Percentiles rank a stretch among this genome's conserved stretches.
These are phyloP conservation scores for Falco concolor DNA, from an alignment of 2,797 vertebrate species.

Conservation along the genomic window DNA sequence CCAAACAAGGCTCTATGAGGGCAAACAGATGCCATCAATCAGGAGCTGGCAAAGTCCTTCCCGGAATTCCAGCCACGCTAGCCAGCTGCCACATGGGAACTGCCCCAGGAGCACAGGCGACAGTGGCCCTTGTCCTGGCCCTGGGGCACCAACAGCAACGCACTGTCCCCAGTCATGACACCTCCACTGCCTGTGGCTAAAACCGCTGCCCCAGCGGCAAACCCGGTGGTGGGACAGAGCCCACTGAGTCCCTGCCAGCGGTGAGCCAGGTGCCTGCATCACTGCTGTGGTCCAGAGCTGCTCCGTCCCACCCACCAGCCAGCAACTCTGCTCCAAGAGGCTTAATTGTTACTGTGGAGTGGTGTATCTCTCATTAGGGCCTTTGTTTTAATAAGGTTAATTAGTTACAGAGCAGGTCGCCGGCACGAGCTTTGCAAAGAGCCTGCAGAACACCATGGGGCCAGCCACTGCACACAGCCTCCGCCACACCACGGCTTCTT, in stretches of 20 bases:
- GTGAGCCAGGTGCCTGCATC: not conserved
- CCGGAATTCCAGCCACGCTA: not conserved
- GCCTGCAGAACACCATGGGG: no score
- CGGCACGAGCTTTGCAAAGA: not conserved
- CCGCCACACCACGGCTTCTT: no score
- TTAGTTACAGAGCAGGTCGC: not conserved
- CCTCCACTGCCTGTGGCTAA: not conserved
- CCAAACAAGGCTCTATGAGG: not conserved
- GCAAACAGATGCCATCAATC: fast-evolving
- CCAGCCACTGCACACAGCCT: not conserved
- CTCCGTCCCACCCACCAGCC: not conserved
- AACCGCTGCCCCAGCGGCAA: not conserved
- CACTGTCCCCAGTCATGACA: not conserved
- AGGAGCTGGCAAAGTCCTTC: not conserved
- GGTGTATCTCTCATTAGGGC: not conserved
- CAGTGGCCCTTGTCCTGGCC: not conserved
- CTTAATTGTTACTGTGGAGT: no score
- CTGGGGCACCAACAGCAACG: not conserved
- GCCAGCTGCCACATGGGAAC: not conserved
- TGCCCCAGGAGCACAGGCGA: no score
- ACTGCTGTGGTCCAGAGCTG: not conserved
- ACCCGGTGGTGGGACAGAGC: not conserved
- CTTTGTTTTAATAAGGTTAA: not conserved
- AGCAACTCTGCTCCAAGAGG: not conserved
- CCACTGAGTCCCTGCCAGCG: not conserved